Evolutionary conservation across 2,797 vertebrate genomes (phyloP), one percentile per base, ranked within the genome.

Genomic region (Alosa sapidissima): DNA sequence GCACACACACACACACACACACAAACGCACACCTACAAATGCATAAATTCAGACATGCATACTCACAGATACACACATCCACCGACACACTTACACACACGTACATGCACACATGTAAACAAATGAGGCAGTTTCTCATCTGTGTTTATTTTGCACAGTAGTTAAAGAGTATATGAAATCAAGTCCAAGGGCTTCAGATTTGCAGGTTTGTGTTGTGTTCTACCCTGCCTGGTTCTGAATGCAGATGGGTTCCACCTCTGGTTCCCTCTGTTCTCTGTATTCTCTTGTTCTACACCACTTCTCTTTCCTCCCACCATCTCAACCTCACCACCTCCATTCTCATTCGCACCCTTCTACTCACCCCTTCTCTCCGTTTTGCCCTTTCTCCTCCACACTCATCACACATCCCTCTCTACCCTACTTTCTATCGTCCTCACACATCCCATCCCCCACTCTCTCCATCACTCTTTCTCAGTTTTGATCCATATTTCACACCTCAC

Each of bases 401-500:
- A 72, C 65, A 72, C 55, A 58, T 58, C 55, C 8, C 60, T 21
- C 60, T 65, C 60, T 28, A n/a, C 2, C 55, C 14, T 14, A 58
- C 48, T 9, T 33, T 45, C 81, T 81, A 51, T 51, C 49, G 8
- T 51, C 49, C 49, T 51, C 49, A 51, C 49, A 51, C 58, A 62
- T 24, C 58, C 81, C 51, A 21, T 55, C 54, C 13, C 55, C 21
- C 55, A 58, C 16, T 68, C 60, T 14, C 33, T 24, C 65, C 16
- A 11, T 75, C 68, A 6, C 33, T 28, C n/a, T 33, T 33, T 68
- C 62, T 8, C 13, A 14, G 36, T 13, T 45, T 48, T 62, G 68
- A 41, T 86, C 91, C 92, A 94, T 95, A 93, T 94, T 94, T 95
- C 91, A 94, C 94, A 90, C 16, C 33, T 41, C 55, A 90, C 88